Conservation (phyloP, 1,140 invertebrate species). For the Geopemphigus sp. region DNA sequence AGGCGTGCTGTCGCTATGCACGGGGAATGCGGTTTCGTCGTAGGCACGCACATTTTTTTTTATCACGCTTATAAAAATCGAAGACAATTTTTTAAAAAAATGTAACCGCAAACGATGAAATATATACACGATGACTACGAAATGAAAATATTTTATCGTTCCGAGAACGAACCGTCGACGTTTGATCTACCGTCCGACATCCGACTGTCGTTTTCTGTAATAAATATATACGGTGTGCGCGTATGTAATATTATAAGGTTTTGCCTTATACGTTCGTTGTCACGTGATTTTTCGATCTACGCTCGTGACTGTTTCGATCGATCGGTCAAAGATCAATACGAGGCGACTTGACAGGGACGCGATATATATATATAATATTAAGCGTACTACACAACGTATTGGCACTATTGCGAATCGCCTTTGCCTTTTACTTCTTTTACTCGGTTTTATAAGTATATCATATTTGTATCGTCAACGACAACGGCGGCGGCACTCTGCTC, state of each 20-base stretch:
- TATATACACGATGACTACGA: background rate
- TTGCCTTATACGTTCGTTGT: background rate
- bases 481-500: constrained; percentile 23
- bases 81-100: constrained; percentile 11
- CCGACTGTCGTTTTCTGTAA: background rate
- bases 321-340: background rate
- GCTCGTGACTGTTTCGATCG: background rate
- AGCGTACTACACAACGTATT: too few relatives aligned
- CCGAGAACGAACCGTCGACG: background rate
- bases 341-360: background rate
- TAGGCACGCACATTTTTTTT: background rate
- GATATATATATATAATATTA: background rate
- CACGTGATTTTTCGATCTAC: background rate
- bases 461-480: background rate
- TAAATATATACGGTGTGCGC: background rate
- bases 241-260: too few relatives aligned
- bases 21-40: background rate
- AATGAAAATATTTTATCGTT: constrained; percentile 38
- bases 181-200: background rate
- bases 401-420: constrained; percentile 1
- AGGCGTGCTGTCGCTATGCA: background rate
- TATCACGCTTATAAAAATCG: background rate
- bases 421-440: background rate
- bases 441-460: background rate
- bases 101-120: background rate